These are phyloP conservation scores for Pinna nobilis DNA, from an alignment of 1,140 invertebrate genomes.

Conservation along the genomic window DNA sequence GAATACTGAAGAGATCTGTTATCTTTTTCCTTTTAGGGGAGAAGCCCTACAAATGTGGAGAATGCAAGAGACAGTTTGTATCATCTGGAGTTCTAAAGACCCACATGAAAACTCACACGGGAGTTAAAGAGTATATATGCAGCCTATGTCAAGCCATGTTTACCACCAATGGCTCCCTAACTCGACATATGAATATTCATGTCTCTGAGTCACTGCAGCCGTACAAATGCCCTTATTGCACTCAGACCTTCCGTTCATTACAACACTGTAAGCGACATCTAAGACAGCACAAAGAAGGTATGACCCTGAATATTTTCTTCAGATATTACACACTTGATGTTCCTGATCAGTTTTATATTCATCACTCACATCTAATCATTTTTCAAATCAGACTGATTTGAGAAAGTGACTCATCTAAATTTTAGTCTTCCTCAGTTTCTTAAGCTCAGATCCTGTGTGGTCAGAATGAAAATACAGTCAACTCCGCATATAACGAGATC, in stretches of 20 bases:
- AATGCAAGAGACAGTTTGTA: conserved; percentile 67
- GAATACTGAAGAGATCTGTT: no score
- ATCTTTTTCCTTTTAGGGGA: conserved; percentile 53
- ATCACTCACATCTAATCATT: no score
- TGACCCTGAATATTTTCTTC: no score
- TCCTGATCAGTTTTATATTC: no score
- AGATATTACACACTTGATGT: no score
- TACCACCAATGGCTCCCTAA: conserved; percentile 72
- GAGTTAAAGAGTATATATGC: conserved; percentile 69
- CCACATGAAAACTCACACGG: conserved; percentile 72
- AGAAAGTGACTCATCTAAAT: no score
- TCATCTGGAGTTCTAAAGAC: conserved; percentile 69
- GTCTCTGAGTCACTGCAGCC: conserved; percentile 49
- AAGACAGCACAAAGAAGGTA: conserved; percentile 62
- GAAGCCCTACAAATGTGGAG: conserved; percentile 71
- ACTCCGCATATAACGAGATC: no score
- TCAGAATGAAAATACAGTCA: no score
- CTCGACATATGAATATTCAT: conserved; percentile 72
- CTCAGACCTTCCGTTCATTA: conserved; percentile 74
- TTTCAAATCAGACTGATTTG: no score
- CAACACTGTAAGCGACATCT: conserved; percentile 75
- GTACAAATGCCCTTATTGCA: conserved; percentile 75
- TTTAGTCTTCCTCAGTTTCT: no score
- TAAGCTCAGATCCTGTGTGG: no score
- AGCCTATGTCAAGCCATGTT: conserved; percentile 69